These are phyloP conservation scores for Cheilinus undulatus DNA, from an alignment of 2,113 vertebrate genomes.

Conservation along the genomic window DNA sequence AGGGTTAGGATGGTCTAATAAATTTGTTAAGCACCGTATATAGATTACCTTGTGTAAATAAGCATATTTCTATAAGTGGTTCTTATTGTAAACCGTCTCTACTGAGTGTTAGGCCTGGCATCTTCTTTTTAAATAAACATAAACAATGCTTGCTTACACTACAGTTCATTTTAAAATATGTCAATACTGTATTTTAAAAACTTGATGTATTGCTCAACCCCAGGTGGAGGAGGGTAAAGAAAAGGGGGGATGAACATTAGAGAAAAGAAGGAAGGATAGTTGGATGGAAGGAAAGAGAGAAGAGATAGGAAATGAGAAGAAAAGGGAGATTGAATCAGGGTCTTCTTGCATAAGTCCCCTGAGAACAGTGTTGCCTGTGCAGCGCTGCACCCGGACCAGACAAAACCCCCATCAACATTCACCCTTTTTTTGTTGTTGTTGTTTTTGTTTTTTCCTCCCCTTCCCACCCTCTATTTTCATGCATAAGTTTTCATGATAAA, in stretches of 20 bases:
- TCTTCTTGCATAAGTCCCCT: slow-evolving; percentile 76
- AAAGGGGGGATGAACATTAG: slow-evolving; percentile 12
- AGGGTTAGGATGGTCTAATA: too few relatives aligned
- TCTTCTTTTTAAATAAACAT: too few relatives aligned
- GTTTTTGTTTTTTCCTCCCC: slow-evolving; percentile 51
- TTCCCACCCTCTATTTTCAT: slow-evolving; percentile 76
- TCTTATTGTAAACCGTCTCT: too few relatives aligned
- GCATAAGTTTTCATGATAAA: slow-evolving; percentile 86
- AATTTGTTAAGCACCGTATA: too few relatives aligned
- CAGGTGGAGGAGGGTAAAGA: slow-evolving; percentile 44
- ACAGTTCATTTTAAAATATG: too few relatives aligned
- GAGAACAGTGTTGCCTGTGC: slow-evolving; percentile 69
- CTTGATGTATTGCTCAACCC: too few relatives aligned
- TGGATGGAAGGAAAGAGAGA: slow-evolving; percentile 42
- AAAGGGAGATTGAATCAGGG: slow-evolving; percentile 72
- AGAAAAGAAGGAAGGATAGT: slow-evolving; percentile 34
- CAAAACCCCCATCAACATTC: slow-evolving; percentile 81
- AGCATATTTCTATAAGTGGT: too few relatives aligned
- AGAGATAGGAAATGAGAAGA: slow-evolving; percentile 54
- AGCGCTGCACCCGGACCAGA: slow-evolving; percentile 73
- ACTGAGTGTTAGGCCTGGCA: too few relatives aligned
- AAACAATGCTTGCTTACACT: too few relatives aligned
- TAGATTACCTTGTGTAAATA: too few relatives aligned
- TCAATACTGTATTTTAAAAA: too few relatives aligned
- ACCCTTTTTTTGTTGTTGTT: slow-evolving; percentile 66